Base-by-base conservation (phyloP, 2,113 vertebrate species). In the Gila orcuttii region DNA sequence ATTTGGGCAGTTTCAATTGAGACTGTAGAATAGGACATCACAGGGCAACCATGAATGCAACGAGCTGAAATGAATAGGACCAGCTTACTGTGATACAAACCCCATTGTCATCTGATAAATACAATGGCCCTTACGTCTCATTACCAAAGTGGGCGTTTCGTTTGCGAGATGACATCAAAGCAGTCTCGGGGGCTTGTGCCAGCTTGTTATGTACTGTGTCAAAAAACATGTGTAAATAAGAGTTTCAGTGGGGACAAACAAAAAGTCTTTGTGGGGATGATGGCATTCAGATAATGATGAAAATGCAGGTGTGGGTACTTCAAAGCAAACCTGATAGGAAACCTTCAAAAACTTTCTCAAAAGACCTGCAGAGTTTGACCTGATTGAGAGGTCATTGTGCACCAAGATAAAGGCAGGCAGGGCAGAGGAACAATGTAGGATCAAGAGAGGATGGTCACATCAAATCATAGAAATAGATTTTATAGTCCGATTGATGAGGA, bases 11-110 rank as follows among this genome's bases (percentile, higher is more conserved):
- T 73, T 80, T 90, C 91, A 91, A 83, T 90, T 89, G 88, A 88
- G 90, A 93, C 86, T 90, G 83, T 87, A 89, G 77, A 89, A 86
- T 87, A 92, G 88, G 89, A 87, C 89, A 91, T 87, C 89, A 86
- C 85, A 86, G 91, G 88, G 87, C 87, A 83, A 87, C 87, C 82
- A 87, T 86, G 83, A 87, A 89, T 86, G 91, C 90, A 87, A 90
- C 62, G 74, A 84, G 8, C 23, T 83, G 79, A 11, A 77, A 42
- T 90, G 75, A 89, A 89, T 69, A 57, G 82, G 42, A 42, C n/a
- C 42, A 25, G 89, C 86, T 85, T 90, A 89, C 91, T 47, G 73
- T 76, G 71, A 78, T 78, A 39, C 73, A 85, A 80, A 76, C 86
- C 74, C 68, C 77, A 88, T 88, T 79, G 84, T 85, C 85, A 87